These are phyloP conservation scores for Condylura cristata DNA, from an alignment of 2,113 vertebrate genomes.

Conservation along the genomic window DNA sequence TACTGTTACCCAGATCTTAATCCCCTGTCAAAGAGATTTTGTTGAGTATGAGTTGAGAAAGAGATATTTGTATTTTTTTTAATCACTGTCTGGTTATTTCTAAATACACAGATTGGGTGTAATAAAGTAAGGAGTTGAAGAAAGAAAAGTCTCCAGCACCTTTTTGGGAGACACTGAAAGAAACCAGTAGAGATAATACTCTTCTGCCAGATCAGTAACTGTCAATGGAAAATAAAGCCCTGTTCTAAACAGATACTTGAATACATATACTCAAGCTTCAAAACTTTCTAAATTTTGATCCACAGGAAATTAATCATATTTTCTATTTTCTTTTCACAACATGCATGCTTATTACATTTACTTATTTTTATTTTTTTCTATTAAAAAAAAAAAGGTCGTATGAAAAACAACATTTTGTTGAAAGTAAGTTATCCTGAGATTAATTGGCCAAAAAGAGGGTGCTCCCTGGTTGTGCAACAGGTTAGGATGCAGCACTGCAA, in stretches of 20 bases:
- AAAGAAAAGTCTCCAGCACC: not conserved
- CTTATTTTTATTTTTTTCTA: too few species aligned
- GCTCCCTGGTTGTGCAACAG: too few species aligned
- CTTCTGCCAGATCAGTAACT: not conserved
- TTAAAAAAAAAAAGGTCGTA: not conserved
- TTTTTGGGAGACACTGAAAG: not conserved
- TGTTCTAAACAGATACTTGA: not conserved
- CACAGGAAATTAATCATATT: not conserved
- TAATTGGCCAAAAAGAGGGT: too few species aligned
- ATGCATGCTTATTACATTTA: not conserved
- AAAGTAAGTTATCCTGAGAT: not conserved
- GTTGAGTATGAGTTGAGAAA: rapidly evolving
- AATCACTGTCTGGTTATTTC: not conserved
- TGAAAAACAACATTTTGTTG: not conserved
- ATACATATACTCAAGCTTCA: not conserved
- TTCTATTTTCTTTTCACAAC: not conserved
- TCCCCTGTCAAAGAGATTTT: not conserved
- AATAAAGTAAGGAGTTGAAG: not conserved
- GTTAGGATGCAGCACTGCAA: too few species aligned
- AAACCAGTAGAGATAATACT: not conserved
- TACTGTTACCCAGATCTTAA: not conserved
- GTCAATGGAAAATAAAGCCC: not conserved
- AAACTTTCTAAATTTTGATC: not conserved
- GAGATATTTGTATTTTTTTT: not conserved
- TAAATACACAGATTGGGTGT: not conserved